phyloP scores from a whole-genome alignment of 2,113 vertebrate genomes.

The Nestor notabilis region DNA sequence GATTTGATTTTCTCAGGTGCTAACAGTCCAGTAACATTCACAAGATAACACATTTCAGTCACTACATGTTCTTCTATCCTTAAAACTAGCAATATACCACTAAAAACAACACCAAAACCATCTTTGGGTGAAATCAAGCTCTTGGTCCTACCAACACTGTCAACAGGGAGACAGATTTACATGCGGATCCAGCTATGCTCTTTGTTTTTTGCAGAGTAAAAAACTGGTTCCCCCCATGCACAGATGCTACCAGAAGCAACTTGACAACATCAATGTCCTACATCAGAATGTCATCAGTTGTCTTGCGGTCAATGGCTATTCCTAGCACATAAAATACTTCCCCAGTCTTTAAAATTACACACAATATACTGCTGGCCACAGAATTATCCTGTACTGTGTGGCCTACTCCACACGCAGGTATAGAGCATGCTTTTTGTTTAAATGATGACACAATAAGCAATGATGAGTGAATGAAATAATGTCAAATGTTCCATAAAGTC shows the following conservation, averaged over 20 bases:
- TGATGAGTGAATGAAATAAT: neutral
- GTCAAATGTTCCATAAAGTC: conserved; percentile 19
- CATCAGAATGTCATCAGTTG: neutral
- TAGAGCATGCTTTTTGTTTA: neutral
- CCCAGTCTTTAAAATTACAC: neutral
- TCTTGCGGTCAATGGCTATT: neutral
- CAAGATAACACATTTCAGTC: neutral
- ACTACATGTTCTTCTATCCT: neutral
- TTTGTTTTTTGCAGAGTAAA: neutral
- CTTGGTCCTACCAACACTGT: neutral
- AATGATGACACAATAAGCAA: neutral
- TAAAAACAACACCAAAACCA: neutral
- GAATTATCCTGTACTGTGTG: neutral
- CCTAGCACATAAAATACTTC: neutral
- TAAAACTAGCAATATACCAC: neutral
- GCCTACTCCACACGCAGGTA: neutral
- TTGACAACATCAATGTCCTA: neutral
- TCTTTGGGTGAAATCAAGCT: neutral
- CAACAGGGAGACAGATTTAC: neutral
- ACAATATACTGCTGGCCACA: neutral
- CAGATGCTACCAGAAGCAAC: neutral
- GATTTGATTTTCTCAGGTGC: neutral
- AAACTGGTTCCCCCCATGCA: neutral
- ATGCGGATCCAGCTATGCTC: neutral
- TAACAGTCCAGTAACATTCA: neutral